A percentile compares a stretch with the other conserved stretches of the same genome.
Evolutionary conservation across 2,888 invertebrate species (phyloP).

Genomic region (Pollenia amentaria): DNA sequence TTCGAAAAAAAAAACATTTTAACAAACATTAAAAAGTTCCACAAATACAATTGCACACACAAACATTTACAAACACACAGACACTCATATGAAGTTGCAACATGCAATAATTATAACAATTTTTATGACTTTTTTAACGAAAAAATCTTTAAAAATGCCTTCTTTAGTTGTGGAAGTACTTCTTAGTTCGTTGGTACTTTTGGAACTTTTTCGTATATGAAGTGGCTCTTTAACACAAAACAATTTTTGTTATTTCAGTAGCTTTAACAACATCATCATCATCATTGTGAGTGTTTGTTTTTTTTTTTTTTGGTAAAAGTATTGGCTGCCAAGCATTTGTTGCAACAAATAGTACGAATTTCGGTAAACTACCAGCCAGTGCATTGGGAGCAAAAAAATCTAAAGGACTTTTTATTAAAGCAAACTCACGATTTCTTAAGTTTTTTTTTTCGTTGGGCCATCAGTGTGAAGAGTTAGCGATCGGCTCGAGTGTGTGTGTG

Average conservation of each 20-base stretch:
- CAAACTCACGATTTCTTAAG: constrained; percentile 69
- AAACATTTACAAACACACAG: neutral
- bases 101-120: constrained; percentile 74
- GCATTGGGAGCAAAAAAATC: constrained; percentile 3
- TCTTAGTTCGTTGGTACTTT: neutral
- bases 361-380: neutral
- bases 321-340: constrained; percentile 20
- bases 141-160: constrained; percentile 55
- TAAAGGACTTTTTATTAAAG: constrained; percentile 64
- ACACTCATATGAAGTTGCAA: constrained; percentile 51
- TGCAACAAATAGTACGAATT: constrained; percentile 6
- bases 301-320: neutral
- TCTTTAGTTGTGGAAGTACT: constrained; percentile 13
- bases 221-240: constrained; percentile 23
- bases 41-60: constrained; percentile 5
- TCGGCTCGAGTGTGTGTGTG: constrained; percentile 48
- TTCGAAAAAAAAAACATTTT: constrained; percentile 45
- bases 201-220: neutral
- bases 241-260: constrained; percentile 31
- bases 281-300: constrained; percentile 2
- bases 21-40: constrained; percentile 49
- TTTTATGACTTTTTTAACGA: constrained; percentile 72
- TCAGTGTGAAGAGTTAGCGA: constrained; percentile 46
- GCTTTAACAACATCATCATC: constrained; percentile 22
- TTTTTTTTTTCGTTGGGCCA: constrained; percentile 7